Evolutionary conservation across 2,888 invertebrate genomes (phyloP).

Genomic region (Drosophila tanythrix): DNA sequence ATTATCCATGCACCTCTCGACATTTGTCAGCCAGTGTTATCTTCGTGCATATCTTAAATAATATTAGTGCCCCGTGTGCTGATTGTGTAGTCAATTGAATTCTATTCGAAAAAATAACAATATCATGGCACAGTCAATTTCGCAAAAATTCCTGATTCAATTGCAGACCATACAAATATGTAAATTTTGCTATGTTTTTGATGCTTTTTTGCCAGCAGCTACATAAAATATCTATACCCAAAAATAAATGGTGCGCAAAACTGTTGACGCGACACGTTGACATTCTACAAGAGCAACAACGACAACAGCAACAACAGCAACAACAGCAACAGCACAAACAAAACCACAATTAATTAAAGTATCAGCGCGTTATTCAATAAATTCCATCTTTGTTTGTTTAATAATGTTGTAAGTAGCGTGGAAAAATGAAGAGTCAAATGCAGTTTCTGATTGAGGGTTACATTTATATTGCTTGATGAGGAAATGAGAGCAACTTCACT

Average conservation of each 20-base stretch:
- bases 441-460: no score
- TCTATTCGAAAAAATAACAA: conserved; percentile 33
- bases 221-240: conserved; percentile 32
- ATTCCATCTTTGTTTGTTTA: not conserved
- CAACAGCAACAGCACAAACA: conserved; percentile 10
- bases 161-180: conserved; percentile 66
- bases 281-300: conserved; percentile 29
- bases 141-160: conserved; percentile 29
- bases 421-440: no score
- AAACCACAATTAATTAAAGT: not conserved
- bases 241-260: conserved; percentile 74
- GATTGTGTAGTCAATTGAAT: conserved; percentile 54
- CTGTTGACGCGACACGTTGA: conserved; percentile 74
- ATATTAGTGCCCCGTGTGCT: not conserved
- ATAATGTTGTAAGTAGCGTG: not conserved
- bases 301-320: conserved; percentile 8
- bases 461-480: no score
- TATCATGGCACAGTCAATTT: conserved; percentile 20
- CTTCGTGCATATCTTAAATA: not conserved
- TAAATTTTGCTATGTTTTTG: conserved; percentile 38
- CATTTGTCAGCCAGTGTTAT: not conserved
- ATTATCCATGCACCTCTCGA: not conserved
- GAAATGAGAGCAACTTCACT: no score
- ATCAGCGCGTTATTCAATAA: not conserved
- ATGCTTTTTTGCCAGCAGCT: conserved; percentile 16